Evolutionary conservation across 1,140 invertebrate species (phyloP).

Genomic region (Pseudomyrmex flavicornis): DNA sequence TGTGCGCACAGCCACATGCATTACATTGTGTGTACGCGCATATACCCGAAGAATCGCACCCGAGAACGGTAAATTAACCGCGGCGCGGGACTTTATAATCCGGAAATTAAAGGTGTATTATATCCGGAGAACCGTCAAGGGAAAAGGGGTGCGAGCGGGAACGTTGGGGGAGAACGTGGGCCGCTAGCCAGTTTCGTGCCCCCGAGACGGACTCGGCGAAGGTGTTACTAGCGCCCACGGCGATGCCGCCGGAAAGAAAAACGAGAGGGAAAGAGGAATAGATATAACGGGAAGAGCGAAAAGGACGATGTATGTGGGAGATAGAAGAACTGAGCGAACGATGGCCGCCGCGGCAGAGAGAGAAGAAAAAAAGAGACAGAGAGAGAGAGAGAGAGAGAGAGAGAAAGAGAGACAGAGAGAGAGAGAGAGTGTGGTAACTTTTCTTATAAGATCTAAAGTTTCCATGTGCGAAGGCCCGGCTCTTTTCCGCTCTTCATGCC

Average conservation of each 20-base stretch:
- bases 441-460: slow-evolving; percentile 84
- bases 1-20: background rate
- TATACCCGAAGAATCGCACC: slow-evolving; percentile 64
- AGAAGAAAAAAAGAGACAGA: too few species aligned
- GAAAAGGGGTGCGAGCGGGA: slow-evolving; percentile 32
- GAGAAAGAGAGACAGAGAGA: background rate
- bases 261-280: background rate
- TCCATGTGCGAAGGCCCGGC: slow-evolving; percentile 77
- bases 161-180: background rate
- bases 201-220: slow-evolving; percentile 4
- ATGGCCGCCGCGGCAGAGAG: slow-evolving; percentile 4
- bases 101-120: slow-evolving; percentile 85
- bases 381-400: background rate
- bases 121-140: slow-evolving; percentile 74
- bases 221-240: slow-evolving; percentile 26
- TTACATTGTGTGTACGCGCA: slow-evolving; percentile 13
- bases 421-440: slow-evolving; percentile 77
- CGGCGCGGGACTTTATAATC: slow-evolving; percentile 82
- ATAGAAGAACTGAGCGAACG: slow-evolving; percentile 68
- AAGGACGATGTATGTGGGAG: slow-evolving; percentile 62
- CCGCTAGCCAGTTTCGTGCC: slow-evolving; percentile 32
- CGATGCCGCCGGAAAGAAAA: slow-evolving; percentile 6
- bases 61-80: slow-evolving; percentile 81
- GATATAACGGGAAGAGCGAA: slow-evolving; percentile 1
- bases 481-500: slow-evolving; percentile 24